Evolutionary conservation across 2,113 vertebrate genomes (phyloP), one percentile per base, ranked within the genome.

Genomic region (Prinia subflava): DNA sequence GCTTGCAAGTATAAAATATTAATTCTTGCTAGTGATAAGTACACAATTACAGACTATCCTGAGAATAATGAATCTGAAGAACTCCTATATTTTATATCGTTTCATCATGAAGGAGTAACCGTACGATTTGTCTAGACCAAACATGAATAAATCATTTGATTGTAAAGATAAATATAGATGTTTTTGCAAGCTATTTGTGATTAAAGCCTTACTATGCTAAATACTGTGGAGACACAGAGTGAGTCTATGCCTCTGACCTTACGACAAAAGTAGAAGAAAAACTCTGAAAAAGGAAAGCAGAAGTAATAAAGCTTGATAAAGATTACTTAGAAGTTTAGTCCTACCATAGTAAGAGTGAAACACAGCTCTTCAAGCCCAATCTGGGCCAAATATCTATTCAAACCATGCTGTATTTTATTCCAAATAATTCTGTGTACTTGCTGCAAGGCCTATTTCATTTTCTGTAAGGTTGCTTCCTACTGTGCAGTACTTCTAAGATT

Each of bases 41-140:
- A 83, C 37, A 28, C 60, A 46, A 85, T 44, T 73, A 77, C 47
- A 70, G 71, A 70, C 63, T 74, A 57, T 73, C n/a, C 49, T 52
- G 63, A 88, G 64, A 93, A 90, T 83, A 92, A 94, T n/a, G 35
- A 95, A 70, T 55, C 27, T 64, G 56, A 82, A 78, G 55, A 80
- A 91, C 69, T 47, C 42, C 25, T 76, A 11, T 41, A 30, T 50
- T 67, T 14, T 63, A 52, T 68, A 88, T 90, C 59, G 52, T n/a
- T 74, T 90, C 55, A 70, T 59, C n/a, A 33, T 50, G 24, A 11
- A 69, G 46, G 41, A 53, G 25, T 79, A 79, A 82, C 31, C 63
- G 13, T 33, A 62, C 0, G 0, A 46, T 68, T 30, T 68, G 21
- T 87, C 52, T 68, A 94, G 55, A 92, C 46, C 33, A 90, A 93